Evolutionary conservation across 2,113 vertebrate species (phyloP).

Genomic region (Melierax canorus): DNA sequence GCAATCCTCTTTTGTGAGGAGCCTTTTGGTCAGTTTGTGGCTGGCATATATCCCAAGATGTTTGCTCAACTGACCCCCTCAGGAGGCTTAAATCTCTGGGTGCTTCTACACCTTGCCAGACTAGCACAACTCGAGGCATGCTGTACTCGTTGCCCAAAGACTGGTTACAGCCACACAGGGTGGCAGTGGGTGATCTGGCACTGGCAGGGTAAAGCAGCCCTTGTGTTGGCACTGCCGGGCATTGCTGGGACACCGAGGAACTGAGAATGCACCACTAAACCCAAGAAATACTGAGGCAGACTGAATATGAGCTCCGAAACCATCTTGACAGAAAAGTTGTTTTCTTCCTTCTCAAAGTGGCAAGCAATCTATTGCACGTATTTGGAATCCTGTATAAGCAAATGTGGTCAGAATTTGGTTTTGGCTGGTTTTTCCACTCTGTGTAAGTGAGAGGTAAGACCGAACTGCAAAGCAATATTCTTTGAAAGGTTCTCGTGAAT

Average conservation of each 20-base stretch:
- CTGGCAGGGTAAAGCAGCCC: neutral
- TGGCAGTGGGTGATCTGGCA: neutral
- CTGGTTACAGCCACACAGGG: neutral
- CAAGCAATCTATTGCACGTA: neutral
- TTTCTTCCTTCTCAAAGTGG: neutral
- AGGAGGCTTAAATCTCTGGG: neutral
- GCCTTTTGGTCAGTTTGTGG: neutral
- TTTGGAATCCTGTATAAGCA: neutral
- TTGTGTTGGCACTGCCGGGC: neutral
- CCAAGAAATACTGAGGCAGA: neutral
- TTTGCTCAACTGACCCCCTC: neutral
- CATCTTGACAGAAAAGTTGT: neutral
- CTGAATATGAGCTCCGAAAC: neutral
- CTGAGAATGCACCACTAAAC: accelerated
- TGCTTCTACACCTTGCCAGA: neutral
- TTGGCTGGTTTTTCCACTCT: neutral
- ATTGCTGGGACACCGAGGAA: neutral
- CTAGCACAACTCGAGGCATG: neutral
- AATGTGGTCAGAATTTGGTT: neutral
- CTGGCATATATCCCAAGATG: neutral
- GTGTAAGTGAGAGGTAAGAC: neutral
- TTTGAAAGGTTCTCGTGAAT: neutral
- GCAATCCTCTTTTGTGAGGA: neutral
- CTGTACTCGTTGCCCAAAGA: neutral
- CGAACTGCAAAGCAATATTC: neutral